phyloP scores from a whole-genome alignment of 2,797 vertebrate species.

The Percopsis omiscomaycus region DNA sequence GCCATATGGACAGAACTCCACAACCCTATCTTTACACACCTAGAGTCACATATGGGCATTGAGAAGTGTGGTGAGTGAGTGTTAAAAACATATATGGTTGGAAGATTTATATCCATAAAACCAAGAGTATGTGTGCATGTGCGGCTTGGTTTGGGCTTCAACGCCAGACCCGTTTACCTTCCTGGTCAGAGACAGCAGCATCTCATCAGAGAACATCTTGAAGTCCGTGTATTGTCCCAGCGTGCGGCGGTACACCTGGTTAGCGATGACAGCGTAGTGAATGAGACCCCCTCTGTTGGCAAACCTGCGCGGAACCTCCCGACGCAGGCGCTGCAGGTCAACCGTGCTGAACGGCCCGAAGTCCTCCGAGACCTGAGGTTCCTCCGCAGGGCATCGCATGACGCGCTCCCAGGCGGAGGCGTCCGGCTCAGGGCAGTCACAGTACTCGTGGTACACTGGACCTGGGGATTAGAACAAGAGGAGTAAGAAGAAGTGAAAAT shows the following conservation, averaged over 20 bases:
- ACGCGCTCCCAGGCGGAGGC: constrained; percentile 76
- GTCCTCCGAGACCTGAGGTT: constrained; percentile 84
- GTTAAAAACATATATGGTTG: too few relatives aligned
- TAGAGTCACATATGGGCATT: too few relatives aligned
- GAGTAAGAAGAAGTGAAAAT: background rate
- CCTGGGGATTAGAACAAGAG: constrained; percentile 62
- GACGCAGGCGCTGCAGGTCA: constrained; percentile 80
- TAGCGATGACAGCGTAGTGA: constrained; percentile 86
- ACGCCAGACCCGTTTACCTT: constrained; percentile 78
- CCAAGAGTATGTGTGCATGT: too few relatives aligned
- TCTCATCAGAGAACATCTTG: constrained; percentile 97
- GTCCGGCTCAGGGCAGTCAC: constrained; percentile 84
- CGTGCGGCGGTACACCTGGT: constrained; percentile 83
- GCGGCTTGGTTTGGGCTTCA: background rate
- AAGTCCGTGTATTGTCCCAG: constrained; percentile 94
- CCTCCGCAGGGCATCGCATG: constrained; percentile 81
- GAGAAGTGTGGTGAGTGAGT: too few relatives aligned
- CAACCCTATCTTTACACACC: too few relatives aligned
- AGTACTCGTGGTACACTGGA: constrained; percentile 91
- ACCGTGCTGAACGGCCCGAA: constrained; percentile 83
- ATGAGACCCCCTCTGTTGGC: constrained; percentile 85
- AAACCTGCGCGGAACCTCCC: constrained; percentile 84
- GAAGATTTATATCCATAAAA: too few relatives aligned
- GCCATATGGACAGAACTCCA: too few relatives aligned
- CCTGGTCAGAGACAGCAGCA: constrained; percentile 86